Conservation (phyloP, 2,113 vertebrate genomes). For the Microcebus jonahi region DNA sequence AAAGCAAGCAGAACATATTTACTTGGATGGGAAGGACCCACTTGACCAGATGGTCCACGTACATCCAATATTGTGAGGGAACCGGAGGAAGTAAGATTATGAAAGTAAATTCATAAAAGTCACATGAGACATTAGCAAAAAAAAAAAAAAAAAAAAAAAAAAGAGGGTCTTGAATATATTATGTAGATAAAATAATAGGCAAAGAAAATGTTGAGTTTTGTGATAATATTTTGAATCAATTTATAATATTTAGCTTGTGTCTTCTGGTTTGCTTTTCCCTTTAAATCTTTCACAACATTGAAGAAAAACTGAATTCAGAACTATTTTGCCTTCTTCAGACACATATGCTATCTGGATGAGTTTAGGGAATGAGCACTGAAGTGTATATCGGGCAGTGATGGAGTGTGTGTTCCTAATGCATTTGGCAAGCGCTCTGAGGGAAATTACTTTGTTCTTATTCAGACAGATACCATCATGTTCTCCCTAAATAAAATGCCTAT, state of each 20-base stretch:
- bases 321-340: not conserved
- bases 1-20: not conserved
- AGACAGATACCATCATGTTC: slow-evolving; percentile 17
- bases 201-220: not conserved
- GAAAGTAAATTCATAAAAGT: not conserved
- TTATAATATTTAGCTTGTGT: not conserved
- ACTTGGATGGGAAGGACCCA: not conserved
- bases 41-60: not conserved
- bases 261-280: not conserved
- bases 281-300: slow-evolving; percentile 9
- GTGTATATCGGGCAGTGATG: not conserved
- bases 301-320: not conserved
- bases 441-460: slow-evolving; percentile 68
- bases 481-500: slow-evolving; percentile 54
- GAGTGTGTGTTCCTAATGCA: not conserved
- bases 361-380: not conserved
- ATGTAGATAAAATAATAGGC: not conserved
- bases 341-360: not conserved
- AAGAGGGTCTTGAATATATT: not conserved
- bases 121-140: not conserved
- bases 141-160: not conserved
- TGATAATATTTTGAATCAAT: not conserved
- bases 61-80: not conserved
- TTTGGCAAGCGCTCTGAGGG: slow-evolving; percentile 34
- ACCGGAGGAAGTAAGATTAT: not conserved